phyloP scores from a whole-genome alignment of 2,797 vertebrate genomes.

The Phrynocephalus guinanensis region DNA sequence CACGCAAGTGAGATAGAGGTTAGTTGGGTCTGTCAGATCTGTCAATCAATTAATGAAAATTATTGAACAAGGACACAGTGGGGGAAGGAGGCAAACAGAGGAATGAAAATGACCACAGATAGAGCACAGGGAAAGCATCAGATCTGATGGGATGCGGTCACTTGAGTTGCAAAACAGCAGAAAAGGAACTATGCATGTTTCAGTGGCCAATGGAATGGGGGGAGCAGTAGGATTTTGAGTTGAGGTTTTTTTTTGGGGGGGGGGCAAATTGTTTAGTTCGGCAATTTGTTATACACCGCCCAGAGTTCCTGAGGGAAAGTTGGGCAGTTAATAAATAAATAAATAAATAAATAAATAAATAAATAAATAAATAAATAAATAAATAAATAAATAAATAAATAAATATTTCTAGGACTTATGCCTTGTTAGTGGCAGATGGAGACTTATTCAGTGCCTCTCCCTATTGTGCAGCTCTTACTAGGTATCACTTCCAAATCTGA shows the following conservation, averaged over 20 bases:
- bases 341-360: too few species aligned
- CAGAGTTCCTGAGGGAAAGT: too few species aligned
- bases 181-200: conserved; percentile 61
- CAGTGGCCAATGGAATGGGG: conserved; percentile 71
- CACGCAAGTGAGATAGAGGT: conserved; percentile 93
- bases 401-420: conserved; percentile 25
- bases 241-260: too few species aligned
- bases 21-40: conserved; percentile 97
- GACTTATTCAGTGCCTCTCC: conserved; percentile 63
- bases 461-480: conserved; percentile 62
- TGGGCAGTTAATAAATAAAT: too few species aligned
- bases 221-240: conserved; percentile 37
- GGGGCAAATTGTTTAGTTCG: too few species aligned
- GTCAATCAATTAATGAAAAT: conserved; percentile 99
- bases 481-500: conserved; percentile 45
- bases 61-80: conserved; percentile 94
- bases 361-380: too few species aligned
- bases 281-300: too few species aligned
- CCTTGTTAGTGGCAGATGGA: conserved; percentile 47
- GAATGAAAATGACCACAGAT: conserved; percentile 91
- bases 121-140: conserved; percentile 85
- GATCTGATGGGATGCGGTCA: conserved; percentile 74
- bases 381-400: too few species aligned
- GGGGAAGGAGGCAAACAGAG: conserved; percentile 79
- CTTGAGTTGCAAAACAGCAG: not conserved